A percentile compares a stretch with the other conserved stretches of the same genome.
Evolutionary conservation across 1,140 invertebrate species (phyloP).

Genomic region (Drosophila trapezifrons): DNA sequence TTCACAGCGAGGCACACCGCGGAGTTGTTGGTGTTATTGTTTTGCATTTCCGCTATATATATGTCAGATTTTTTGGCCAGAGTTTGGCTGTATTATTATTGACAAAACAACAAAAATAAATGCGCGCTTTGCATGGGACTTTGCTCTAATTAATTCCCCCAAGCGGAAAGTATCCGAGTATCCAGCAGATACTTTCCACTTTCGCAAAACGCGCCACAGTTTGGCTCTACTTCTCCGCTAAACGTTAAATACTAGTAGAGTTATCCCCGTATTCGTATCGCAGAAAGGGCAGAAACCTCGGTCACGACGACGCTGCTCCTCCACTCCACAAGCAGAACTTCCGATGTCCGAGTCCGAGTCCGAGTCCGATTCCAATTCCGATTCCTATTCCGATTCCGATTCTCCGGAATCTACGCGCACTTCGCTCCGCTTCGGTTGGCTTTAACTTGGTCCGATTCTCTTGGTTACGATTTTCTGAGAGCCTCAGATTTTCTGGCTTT

Average conservation of each 20-base stretch:
- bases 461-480: conserved; percentile 14
- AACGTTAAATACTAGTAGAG: conserved; percentile 25
- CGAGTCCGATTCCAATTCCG: conserved; percentile 8
- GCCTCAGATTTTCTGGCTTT: conserved; percentile 41
- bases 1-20: conserved; percentile 35
- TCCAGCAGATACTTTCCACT: conserved; percentile 75
- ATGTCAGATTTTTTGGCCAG: conserved; percentile 35
- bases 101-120: conserved; percentile 76
- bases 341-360: conserved; percentile 46
- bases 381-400: conserved; percentile 34
- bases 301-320: conserved; percentile 57
- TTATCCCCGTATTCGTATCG: conserved; percentile 34
- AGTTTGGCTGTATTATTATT: conserved; percentile 52
- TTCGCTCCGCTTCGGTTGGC: conserved; percentile 39
- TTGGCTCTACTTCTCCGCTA: conserved; percentile 29
- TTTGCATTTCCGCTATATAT: conserved; percentile 72
- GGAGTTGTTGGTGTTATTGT: conserved; percentile 46
- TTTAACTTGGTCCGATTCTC: conserved; percentile 24
- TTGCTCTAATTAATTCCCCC: conserved; percentile 44
- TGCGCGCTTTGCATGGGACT: conserved; percentile 57
- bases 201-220: conserved; percentile 59
- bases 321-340: conserved; percentile 68
- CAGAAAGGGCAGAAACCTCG: conserved; percentile 68
- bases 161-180: conserved; percentile 64
- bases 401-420: conserved; percentile 42